Evolutionary conservation across 2,113 vertebrate genomes (phyloP).

Genomic region (Thalassarche chlororhynchos): DNA sequence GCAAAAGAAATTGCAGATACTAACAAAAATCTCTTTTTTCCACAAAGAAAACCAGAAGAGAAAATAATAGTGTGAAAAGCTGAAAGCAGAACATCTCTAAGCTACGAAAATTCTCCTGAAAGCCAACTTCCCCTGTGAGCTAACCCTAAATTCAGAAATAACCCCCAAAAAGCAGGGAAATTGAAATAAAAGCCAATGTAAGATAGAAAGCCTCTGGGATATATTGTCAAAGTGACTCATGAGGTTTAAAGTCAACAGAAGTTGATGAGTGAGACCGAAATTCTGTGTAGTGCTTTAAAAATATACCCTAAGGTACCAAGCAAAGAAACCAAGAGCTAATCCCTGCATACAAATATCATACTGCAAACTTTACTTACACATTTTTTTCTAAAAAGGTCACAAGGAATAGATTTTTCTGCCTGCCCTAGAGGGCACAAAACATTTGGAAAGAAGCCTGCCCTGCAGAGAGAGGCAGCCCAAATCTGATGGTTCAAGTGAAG

Average conservation of each 20-base stretch:
- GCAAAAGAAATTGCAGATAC: neutral
- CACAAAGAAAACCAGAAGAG: neutral
- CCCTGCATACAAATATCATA: conserved; percentile 37
- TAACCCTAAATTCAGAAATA: conserved; percentile 35
- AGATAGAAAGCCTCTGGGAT: conserved; percentile 28
- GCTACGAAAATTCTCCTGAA: neutral
- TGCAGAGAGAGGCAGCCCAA: neutral
- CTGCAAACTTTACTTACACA: conserved; percentile 13
- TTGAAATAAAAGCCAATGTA: conserved; percentile 11
- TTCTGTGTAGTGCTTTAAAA: conserved; percentile 49
- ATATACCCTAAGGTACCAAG: conserved; percentile 37
- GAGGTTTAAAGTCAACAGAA: conserved; percentile 66
- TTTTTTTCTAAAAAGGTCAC: neutral
- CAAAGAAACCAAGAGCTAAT: conserved; percentile 48
- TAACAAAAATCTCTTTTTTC: neutral
- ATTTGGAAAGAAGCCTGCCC: neutral
- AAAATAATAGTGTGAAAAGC: neutral
- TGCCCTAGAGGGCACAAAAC: neutral
- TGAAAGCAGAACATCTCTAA: neutral
- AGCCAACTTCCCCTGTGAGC: neutral
- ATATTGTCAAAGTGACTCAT: conserved; percentile 61
- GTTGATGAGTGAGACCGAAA: neutral
- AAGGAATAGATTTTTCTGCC: neutral
- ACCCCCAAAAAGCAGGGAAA: neutral
- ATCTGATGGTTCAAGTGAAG: neutral